Evolutionary conservation across 1,140 invertebrate genomes (phyloP), one percentile per base, ranked within the genome.

Genomic region (Drosophila prosaltans): DNA sequence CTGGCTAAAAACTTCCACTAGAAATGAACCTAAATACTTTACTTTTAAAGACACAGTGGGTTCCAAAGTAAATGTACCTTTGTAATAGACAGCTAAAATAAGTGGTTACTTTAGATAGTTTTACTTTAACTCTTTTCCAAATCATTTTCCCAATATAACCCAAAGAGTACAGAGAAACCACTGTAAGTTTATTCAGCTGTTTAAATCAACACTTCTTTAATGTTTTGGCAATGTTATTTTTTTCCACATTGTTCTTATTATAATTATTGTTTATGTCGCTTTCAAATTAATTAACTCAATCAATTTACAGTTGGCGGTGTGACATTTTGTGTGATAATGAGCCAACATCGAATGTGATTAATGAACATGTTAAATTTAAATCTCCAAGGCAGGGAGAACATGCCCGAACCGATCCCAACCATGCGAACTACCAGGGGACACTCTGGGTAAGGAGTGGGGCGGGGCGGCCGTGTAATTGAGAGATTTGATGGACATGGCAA

Each of bases 271-370:
- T 59, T 39, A 39, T 24, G 30, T 39, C 21, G 21, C 57, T 59
- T 80, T 59, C 61, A 66, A 70, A 43, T 68, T 70, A 89, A 79
- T 84, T 69, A 62, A 80, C 89, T 83, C 65, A 89, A 88, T 88
- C 89, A 83, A 88, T 89, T 80, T 63, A 58, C 77, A 61, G 55
- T 69, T 41, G 75, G 74, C 76, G 69, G 51, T 77, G 84, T 80
- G 84, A 88, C 83, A 88, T 43, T 89, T 89, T 84, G 60, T 48
- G 66, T 66, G 83, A 88, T 88, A 88, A 88, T 83, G 79, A 69
- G 77, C 69, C 77, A 74, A 80, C 74, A 65, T 78, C 73, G 70
- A 89, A 80, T 69, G 70, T 80, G 80, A 88, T 88, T 88, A 83
- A 89, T 86, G 80, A 61, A 71, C 65, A 72, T 69, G 69, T 70